A percentile compares a stretch with the other conserved stretches of the same genome.
These are phyloP conservation scores for Semicossyphus pulcher DNA, from an alignment of 2,113 vertebrate genomes.

Conservation along the genomic window DNA sequence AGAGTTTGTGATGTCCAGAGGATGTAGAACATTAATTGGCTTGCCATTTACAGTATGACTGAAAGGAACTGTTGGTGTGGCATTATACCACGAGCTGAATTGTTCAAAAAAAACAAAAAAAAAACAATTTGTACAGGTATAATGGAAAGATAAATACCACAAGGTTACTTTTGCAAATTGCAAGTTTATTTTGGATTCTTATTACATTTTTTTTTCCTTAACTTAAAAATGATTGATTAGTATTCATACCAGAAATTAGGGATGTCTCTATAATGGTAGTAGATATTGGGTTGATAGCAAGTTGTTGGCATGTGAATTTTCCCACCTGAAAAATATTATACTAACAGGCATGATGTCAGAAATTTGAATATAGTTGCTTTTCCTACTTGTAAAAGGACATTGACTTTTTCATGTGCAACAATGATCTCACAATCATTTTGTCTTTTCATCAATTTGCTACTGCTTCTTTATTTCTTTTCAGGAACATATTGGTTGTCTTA, in stretches of 20 bases:
- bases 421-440: slow-evolving; percentile 13
- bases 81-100: slow-evolving; percentile 45
- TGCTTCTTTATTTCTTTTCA: slow-evolving; percentile 24
- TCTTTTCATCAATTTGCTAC: slow-evolving; percentile 1
- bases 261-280: slow-evolving; percentile 39
- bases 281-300: slow-evolving; percentile 30
- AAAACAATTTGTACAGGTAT: slow-evolving; percentile 42
- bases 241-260: slow-evolving; percentile 18
- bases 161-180: slow-evolving; percentile 30
- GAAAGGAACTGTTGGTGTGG: slow-evolving; percentile 29
- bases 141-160: slow-evolving; percentile 17
- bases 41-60: slow-evolving; percentile 43
- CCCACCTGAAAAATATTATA: slow-evolving; percentile 20
- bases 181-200: slow-evolving; percentile 43
- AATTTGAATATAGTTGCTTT: slow-evolving; percentile 2
- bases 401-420: slow-evolving; percentile 23
- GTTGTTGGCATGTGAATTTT: slow-evolving; percentile 35
- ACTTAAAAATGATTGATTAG: slow-evolving; percentile 19
- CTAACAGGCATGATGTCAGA: slow-evolving; percentile 22
- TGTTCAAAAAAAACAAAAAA: slow-evolving; percentile 31
- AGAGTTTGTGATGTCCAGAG: slow-evolving; percentile 50
- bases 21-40: slow-evolving; percentile 38
- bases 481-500: neutral
- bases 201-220: slow-evolving; percentile 31
- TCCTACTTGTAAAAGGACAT: slow-evolving; percentile 10